Evolutionary conservation across 2,888 invertebrate species (phyloP).

Genomic region (Habroteleia sp.): DNA sequence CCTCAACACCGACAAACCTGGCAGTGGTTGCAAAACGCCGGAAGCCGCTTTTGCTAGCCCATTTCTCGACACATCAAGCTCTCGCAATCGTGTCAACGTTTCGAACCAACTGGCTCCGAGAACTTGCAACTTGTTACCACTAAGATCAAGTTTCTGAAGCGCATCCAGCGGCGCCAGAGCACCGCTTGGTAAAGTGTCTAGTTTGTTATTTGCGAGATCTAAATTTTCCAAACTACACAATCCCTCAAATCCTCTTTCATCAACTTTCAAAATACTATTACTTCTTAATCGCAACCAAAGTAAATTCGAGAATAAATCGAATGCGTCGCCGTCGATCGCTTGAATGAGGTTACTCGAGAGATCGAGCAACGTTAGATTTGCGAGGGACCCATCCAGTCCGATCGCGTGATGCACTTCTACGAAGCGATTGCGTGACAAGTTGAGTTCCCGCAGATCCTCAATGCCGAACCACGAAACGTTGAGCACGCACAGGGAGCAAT

Average conservation of each 20-base stretch:
- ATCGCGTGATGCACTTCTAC: slow-evolving; percentile 65
- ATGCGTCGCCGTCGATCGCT: slow-evolving; percentile 82
- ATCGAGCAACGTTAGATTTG: slow-evolving; percentile 83
- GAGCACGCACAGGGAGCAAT: slow-evolving; percentile 72
- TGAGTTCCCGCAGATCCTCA: slow-evolving; percentile 68
- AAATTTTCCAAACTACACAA: slow-evolving; percentile 85
- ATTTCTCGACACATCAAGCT: slow-evolving; percentile 88
- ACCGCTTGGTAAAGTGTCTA: slow-evolving; percentile 83
- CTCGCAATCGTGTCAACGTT: slow-evolving; percentile 84
- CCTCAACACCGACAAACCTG: slow-evolving; percentile 88
- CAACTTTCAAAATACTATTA: slow-evolving; percentile 85
- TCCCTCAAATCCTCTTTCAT: slow-evolving; percentile 84
- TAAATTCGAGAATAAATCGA: slow-evolving; percentile 83
- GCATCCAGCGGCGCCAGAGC: slow-evolving; percentile 84
- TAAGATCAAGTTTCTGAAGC: slow-evolving; percentile 87
- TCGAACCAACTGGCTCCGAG: slow-evolving; percentile 86
- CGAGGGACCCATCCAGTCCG: slow-evolving; percentile 66
- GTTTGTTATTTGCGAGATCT: slow-evolving; percentile 87
- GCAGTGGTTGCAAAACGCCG: slow-evolving; percentile 87
- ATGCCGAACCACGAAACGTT: slow-evolving; percentile 70
- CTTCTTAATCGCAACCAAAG: slow-evolving; percentile 86
- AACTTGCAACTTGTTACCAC: slow-evolving; percentile 85
- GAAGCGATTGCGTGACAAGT: slow-evolving; percentile 74
- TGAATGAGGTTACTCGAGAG: slow-evolving; percentile 84
- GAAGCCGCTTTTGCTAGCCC: slow-evolving; percentile 84